Evolutionary conservation across 1,140 invertebrate species (phyloP), one percentile per base, ranked within the genome.

Genomic region (Bombus consobrinus): DNA sequence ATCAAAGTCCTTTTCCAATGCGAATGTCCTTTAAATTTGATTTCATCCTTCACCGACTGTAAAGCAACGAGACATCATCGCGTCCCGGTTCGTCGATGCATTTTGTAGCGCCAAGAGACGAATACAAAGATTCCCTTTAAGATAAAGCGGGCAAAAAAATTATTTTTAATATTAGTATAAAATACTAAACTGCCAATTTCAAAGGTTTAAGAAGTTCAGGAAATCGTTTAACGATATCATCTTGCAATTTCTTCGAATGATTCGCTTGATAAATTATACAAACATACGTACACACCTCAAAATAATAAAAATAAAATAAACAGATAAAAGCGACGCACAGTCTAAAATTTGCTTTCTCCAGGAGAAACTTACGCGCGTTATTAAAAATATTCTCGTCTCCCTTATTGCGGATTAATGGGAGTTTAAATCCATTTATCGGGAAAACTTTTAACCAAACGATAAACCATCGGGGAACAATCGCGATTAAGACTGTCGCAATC

Each of bases 361-460:
- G 5, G 2, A 34, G 6, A 32, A 66, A 66, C 32, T 66, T 66
- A 32, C 2, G n/a, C n/a, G n/a, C n/a, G n/a, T 64, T 32, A 32
- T 66, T 66, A 32, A 74, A 74, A 74, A 74, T 47, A 68, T 34
- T 32, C 37, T 37, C 22, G 34, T 43, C 18, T 43, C 4, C 18
- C 32, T 75, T 57, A 75, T 39, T n/a, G 34, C 47, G 8, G 34
- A 57, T 76, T 59, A 76, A 37, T 28, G 32, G 9, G 28, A 75
- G 25, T 53, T 37, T 34, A 53, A 75, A 22, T 28, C 3, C 32
- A 75, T 37, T 75, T 73, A 71, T 71, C 32, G 47, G 47, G 10
- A 15, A 75, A 75, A 75, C 47, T 75, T 57, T 57, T 57, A 75
- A 57, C 32, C 47, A 32, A 57, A 34, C 47, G 73, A 75, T 57